Base-by-base conservation (phyloP, 2,888 invertebrate species). In the Lasiommata megera region DNA sequence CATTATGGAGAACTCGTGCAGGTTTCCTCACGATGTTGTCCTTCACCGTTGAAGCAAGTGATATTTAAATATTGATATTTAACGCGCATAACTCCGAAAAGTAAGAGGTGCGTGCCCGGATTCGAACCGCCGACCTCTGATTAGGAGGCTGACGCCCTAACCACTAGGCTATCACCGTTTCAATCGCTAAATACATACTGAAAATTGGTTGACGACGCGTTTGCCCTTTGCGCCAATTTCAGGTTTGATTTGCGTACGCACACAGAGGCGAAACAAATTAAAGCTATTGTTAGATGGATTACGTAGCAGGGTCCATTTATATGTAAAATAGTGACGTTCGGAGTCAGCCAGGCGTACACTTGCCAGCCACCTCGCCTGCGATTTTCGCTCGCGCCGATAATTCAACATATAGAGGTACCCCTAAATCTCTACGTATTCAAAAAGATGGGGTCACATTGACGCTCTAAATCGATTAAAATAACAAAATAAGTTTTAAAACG, bases 301-400 rank as follows among this genome's bases (percentile, higher is more conserved):
- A 87, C 82, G 82, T 82, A 79, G 81, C 79, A 77, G 74, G 79
- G 82, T 82, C 87, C 88, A 89, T 89, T 89, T 88, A 87, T 89
- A 89, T 89, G 89, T 86, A 87, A 89, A 88, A 85, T 86, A 86
- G 88, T 85, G 84, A 84, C 80, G 77, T 80, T 82, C 79, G 79
- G 70, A 82, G 75, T 69, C 82, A 78, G 73, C 75, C 76, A 77
- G 67, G 72, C 79, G 76, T 74, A 71, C 73, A 69, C 76, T 73
- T 72, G 75, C 72, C 72, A 65, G 68, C 66, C 68, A 60, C 54
- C 58, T 54, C 72, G 67, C 71, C 65, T 62, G 64, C 62, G 52
- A 59, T 54, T 64, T 56, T 46, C 31, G 48, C 48, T 36, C 64
- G 69, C 73, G 66, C 70, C 72, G 73, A 73, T 78, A 72, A 79